A percentile compares a stretch with the other conserved stretches of the same genome.
These are phyloP conservation scores for Acestrorhynchus altus DNA, from an alignment of 2,797 vertebrate genomes.

Conservation along the genomic window DNA sequence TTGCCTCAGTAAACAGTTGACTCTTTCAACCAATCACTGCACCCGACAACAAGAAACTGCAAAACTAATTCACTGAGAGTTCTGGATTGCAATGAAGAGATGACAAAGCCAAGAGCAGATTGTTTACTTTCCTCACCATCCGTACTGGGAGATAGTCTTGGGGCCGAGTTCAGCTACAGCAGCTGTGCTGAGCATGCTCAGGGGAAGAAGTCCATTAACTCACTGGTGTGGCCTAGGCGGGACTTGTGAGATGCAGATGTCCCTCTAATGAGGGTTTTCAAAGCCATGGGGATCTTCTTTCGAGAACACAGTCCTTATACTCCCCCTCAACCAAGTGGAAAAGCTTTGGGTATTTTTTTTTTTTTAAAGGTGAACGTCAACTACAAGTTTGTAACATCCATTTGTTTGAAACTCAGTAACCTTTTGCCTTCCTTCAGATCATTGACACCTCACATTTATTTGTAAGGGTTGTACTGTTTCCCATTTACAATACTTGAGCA, in stretches of 20 bases:
- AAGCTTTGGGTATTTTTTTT: background rate
- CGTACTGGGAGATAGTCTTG: background rate
- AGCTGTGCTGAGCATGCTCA: background rate
- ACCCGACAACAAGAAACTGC: background rate
- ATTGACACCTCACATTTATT: too few species aligned
- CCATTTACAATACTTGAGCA: too few species aligned
- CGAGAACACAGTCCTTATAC: background rate
- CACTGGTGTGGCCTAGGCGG: background rate
- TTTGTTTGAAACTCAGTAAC: background rate
- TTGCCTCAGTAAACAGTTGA: background rate
- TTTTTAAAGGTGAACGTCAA: background rate
- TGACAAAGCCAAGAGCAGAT: background rate
- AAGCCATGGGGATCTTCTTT: background rate
- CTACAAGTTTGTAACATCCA: background rate
- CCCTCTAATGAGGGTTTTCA: background rate
- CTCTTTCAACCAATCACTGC: background rate
- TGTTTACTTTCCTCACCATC: background rate
- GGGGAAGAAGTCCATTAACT: background rate
- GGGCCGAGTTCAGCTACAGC: background rate
- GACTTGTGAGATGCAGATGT: constrained; percentile 6
- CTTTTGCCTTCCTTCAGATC: too few species aligned
- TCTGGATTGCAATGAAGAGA: background rate
- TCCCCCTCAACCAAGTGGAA: background rate
- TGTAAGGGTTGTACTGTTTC: too few species aligned
- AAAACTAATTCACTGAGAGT: background rate